Base-by-base conservation (phyloP, 1,140 invertebrate genomes). In the Dufourea novaeangliae region DNA sequence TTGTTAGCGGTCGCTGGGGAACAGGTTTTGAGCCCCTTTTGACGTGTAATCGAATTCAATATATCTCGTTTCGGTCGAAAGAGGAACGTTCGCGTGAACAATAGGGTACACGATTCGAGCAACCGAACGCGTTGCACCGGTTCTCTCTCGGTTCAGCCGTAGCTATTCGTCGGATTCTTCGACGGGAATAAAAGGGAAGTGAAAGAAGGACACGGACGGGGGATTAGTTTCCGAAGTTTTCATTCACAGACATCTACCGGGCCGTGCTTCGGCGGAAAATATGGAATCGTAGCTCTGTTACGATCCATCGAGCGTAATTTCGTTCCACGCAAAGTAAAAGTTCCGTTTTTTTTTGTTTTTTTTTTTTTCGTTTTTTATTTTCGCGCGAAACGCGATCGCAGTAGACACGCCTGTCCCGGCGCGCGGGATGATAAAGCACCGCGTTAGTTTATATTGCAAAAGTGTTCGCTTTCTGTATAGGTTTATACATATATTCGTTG, bases 391-490 rank as follows among this genome's bases (percentile, higher is more conserved):
- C 22, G 39, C 34, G 20, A 41, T 22, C n/a, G n/a, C 41, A 14
- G 29, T 37, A 27, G 12, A 10, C 32, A 17, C 11, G 20, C 37
- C 32, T 59, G 27, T 32, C 6, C 27, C 54, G 2, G 54, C 22
- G 25, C 17, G 39, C 12, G 29, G 34, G 8, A 66, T 74, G 62
- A 74, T 32, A 29, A 74, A 74, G 52, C 14, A 67, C n/a, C 62
- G 20, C 62, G 50, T 67, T 74, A 57, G 37, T 56, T 74, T 44
- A 25, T 56, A 67, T 57, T 25, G 25, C 62, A 39, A 52, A 50
- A 11, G 57, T 25, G 41, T 22, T 0, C 34, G 12, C 37, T 11
- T 25, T 44, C 61, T 22, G 11, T 22, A 11, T 52, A 14, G 4
- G 1, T 12, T 1, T 17, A 8, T 37, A 29, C 27, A 14, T n/a